A percentile compares a stretch with the other conserved stretches of the same genome.
Evolutionary conservation across 1,140 invertebrate species (phyloP).

Genomic region (Acyrthosiphon pisum): DNA sequence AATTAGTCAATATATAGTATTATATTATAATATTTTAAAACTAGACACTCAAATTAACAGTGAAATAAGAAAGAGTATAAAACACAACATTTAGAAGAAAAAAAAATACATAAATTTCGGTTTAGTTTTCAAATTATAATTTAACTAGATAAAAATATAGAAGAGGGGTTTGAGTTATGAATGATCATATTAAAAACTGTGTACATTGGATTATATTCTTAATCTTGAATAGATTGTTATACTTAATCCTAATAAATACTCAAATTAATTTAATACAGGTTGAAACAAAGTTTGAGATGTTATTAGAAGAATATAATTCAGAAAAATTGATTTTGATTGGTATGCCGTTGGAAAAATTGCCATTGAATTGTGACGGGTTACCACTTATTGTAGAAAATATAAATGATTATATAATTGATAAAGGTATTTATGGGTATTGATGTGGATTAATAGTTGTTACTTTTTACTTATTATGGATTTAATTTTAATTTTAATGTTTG

Average conservation of each 20-base stretch:
- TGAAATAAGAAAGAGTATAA: too few relatives aligned
- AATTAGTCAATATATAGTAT: too few relatives aligned
- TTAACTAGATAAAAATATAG: too few relatives aligned
- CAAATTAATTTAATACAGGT: background rate
- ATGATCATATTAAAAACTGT: background rate
- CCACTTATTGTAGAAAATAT: conserved; percentile 44
- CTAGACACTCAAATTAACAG: too few relatives aligned
- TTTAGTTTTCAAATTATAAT: too few relatives aligned
- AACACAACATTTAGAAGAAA: too few relatives aligned
- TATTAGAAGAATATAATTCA: conserved; percentile 35
- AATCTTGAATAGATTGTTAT: background rate
- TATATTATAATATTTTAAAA: too few relatives aligned
- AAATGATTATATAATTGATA: conserved; percentile 18
- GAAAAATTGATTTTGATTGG: conserved; percentile 36
- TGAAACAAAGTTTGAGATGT: conserved; percentile 11
- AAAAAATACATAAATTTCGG: too few relatives aligned
- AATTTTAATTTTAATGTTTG: background rate
- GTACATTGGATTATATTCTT: background rate
- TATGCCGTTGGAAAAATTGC: conserved; percentile 31
- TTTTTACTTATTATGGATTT: background rate
- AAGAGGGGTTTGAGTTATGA: too few relatives aligned
- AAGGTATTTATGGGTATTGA: background rate
- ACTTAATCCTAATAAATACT: background rate
- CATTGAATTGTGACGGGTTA: conserved; percentile 33
- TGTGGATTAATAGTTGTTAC: background rate